Evolutionary conservation across 2,113 vertebrate genomes (phyloP).

Genomic region (Rhineura floridana): DNA sequence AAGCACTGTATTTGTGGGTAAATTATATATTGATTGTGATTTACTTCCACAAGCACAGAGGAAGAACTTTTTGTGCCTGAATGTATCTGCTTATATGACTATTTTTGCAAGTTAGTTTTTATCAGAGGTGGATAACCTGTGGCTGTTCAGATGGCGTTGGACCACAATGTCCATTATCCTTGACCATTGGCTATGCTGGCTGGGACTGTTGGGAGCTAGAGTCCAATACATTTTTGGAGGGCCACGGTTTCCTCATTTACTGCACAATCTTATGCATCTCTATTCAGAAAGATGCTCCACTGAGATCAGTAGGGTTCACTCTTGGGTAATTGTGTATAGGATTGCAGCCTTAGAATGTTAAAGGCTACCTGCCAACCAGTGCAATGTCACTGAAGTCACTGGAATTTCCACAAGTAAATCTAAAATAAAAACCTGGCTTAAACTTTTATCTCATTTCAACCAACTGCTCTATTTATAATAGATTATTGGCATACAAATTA

Average conservation of each 20-base stretch:
- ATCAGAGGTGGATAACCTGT: background rate
- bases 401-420: conserved; percentile 7
- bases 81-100: background rate
- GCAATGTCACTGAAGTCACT: background rate
- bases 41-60: conserved; percentile 39
- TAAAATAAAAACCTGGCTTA: background rate
- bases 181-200: too few relatives aligned
- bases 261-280: background rate
- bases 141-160: too few relatives aligned
- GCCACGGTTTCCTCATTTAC: too few relatives aligned
- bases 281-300: background rate
- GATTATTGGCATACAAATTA: background rate
- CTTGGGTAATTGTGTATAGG: background rate
- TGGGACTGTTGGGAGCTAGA: too few relatives aligned
- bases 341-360: background rate
- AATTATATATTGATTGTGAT: conserved; percentile 2
- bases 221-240: too few relatives aligned
- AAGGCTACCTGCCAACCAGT: background rate
- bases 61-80: background rate
- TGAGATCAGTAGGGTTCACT: background rate
- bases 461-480: background rate
- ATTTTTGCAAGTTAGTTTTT: background rate
- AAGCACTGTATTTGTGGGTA: background rate
- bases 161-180: too few relatives aligned
- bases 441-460: background rate